phyloP scores from a whole-genome alignment of 2,797 vertebrate genomes.

The Acanthornis magna region DNA sequence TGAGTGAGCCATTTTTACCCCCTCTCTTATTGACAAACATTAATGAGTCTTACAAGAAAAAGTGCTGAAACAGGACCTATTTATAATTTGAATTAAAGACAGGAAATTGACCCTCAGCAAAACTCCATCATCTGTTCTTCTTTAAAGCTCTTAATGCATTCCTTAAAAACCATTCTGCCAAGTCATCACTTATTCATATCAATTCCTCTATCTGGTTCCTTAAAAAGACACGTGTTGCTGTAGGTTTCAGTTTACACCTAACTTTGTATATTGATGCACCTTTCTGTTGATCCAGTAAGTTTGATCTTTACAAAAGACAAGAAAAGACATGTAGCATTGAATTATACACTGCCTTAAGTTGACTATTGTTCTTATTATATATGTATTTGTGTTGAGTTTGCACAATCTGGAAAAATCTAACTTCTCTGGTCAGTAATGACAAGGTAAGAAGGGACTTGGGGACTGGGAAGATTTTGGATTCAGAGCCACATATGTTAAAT shows the following conservation, averaged over 20 bases:
- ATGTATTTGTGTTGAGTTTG: conserved; percentile 75
- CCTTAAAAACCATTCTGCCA: conserved; percentile 43
- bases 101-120: conserved; percentile 42
- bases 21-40: conserved; percentile 40
- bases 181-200: conserved; percentile 1
- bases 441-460: conserved; percentile 50
- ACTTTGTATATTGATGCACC: conserved; percentile 62
- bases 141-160: conserved; percentile 2
- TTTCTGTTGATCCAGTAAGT: conserved; percentile 54
- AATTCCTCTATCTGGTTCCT: conserved; percentile 21
- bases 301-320: conserved; percentile 48
- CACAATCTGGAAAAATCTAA: conserved; percentile 66
- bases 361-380: conserved; percentile 62
- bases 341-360: conserved; percentile 71
- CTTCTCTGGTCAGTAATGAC: conserved; percentile 61
- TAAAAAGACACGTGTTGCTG: background rate
- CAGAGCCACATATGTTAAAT: conserved; percentile 64
- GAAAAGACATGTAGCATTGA: conserved; percentile 58
- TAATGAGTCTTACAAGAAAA: conserved; percentile 55
- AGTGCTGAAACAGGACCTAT: conserved; percentile 10
- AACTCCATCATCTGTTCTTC: conserved; percentile 9
- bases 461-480: conserved; percentile 36
- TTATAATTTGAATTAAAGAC: conserved; percentile 60
- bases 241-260: conserved; percentile 56
- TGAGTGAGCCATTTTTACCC: conserved; percentile 38